A percentile compares a stretch with the other conserved stretches of the same genome.
Conservation (phyloP, 2,888 invertebrate species). For the Biston betularia region DNA sequence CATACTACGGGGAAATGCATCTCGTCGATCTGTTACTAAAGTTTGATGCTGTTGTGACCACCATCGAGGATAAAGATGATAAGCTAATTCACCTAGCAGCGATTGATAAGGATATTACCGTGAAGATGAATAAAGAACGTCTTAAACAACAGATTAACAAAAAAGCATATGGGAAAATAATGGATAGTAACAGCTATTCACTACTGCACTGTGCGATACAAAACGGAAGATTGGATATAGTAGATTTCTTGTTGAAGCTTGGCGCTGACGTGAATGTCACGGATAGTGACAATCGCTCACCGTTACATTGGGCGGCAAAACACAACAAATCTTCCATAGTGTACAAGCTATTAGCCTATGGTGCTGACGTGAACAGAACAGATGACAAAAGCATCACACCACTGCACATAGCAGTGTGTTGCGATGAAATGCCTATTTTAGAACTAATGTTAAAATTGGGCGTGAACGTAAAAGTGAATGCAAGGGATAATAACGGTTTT, state of each 20-base stretch:
- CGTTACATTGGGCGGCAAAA: conserved; percentile 39
- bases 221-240: not conserved
- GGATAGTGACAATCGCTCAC: conserved; percentile 43
- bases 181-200: not conserved
- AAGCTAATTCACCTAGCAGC: no score
- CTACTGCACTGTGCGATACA: not conserved
- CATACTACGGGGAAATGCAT: not conserved
- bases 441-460: not conserved
- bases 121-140: no score
- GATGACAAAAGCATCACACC: not conserved
- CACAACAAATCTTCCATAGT: not conserved
- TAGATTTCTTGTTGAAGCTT: conserved; percentile 34
- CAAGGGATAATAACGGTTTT: not conserved
- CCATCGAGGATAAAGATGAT: no score
- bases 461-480: not conserved
- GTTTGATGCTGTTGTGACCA: not conserved
- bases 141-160: no score
- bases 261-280: conserved; percentile 38
- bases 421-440: not conserved
- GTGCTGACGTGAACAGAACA: not conserved
- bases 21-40: not conserved
- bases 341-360: not conserved
- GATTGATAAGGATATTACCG: no score
- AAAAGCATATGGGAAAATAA: no score
- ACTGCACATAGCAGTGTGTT: not conserved